phyloP scores from a whole-genome alignment of 2,888 invertebrate species.

The Luperina nickerlii region DNA sequence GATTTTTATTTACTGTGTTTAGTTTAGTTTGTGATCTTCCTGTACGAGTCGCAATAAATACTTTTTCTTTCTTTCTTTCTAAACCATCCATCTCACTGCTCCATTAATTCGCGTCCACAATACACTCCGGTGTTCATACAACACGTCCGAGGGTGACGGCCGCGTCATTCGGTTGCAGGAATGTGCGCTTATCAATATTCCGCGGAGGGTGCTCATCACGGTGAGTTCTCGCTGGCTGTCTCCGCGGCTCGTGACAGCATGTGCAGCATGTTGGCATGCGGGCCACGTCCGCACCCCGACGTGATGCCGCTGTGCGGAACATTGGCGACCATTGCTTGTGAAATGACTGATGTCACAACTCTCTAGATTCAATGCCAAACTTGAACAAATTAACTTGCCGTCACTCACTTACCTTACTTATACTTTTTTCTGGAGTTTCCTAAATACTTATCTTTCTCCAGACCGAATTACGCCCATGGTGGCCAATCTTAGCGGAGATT shows the following conservation, averaged over 20 bases:
- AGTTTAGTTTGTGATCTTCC: too few relatives aligned
- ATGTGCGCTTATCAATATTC: conserved; percentile 65
- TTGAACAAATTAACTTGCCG: background rate
- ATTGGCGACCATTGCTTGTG: conserved; percentile 2
- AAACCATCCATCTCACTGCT: background rate
- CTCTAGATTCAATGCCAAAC: background rate
- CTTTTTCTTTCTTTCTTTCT: too few relatives aligned
- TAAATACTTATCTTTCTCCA: background rate
- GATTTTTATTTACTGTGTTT: too few relatives aligned
- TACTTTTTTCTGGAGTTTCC: background rate
- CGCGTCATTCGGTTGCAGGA: conserved; percentile 16
- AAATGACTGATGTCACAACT: conserved; percentile 20
- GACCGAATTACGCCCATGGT: background rate
- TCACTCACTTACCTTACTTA: too few relatives aligned
- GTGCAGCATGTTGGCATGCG: conserved; percentile 43
- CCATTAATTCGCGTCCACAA: background rate
- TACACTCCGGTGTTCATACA: background rate
- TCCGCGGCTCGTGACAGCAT: conserved; percentile 40
- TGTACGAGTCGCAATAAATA: too few relatives aligned
- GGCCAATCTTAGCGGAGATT: background rate
- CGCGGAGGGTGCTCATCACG: conserved; percentile 49
- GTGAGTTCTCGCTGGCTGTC: conserved; percentile 37
- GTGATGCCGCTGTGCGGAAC: conserved; percentile 2
- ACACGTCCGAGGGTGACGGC: conserved; percentile 8
- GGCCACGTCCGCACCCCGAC: conserved; percentile 30